These are phyloP conservation scores for Torymus auratus DNA, from an alignment of 2,888 invertebrate genomes.

Conservation along the genomic window DNA sequence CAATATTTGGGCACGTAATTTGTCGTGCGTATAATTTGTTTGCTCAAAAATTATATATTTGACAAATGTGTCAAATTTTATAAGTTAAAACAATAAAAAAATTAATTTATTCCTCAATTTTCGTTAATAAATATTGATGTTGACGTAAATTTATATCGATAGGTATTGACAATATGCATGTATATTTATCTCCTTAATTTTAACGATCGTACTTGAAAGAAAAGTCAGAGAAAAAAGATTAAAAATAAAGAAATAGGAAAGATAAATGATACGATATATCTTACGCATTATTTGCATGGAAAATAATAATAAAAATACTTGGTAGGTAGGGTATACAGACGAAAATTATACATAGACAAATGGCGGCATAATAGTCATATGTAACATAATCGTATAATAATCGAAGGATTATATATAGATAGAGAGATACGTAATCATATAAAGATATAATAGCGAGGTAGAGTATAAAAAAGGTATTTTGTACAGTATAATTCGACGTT, in stretches of 20 bases:
- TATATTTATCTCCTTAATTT: conserved; percentile 5
- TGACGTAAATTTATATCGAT: too few species aligned
- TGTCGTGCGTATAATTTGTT: too few species aligned
- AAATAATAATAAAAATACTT: conserved; percentile 11
- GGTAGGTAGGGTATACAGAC: not conserved
- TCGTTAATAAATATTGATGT: too few species aligned
- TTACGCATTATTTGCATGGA: conserved; percentile 22
- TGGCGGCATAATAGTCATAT: conserved; percentile 14
- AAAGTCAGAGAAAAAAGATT: not conserved
- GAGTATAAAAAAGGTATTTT: conserved; percentile 46
- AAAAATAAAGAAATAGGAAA: not conserved
- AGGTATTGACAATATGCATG: too few species aligned
- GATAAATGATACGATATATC: conserved; percentile 15
- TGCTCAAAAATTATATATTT: too few species aligned
- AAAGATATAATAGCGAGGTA: conserved; percentile 31
- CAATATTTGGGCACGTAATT: too few species aligned
- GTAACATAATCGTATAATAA: conserved; percentile 32
- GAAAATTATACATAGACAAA: not conserved
- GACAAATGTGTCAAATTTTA: too few species aligned
- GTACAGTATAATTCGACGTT: conserved; percentile 28
- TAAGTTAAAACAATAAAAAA: too few species aligned
- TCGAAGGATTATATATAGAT: conserved; percentile 24
- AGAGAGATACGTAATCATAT: conserved; percentile 32
- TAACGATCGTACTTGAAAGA: not conserved
- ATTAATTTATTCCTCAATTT: too few species aligned